A percentile compares a stretch with the other conserved stretches of the same genome.
phyloP scores from a whole-genome alignment of 2,113 vertebrate species.

The Laterallus jamaicensis region DNA sequence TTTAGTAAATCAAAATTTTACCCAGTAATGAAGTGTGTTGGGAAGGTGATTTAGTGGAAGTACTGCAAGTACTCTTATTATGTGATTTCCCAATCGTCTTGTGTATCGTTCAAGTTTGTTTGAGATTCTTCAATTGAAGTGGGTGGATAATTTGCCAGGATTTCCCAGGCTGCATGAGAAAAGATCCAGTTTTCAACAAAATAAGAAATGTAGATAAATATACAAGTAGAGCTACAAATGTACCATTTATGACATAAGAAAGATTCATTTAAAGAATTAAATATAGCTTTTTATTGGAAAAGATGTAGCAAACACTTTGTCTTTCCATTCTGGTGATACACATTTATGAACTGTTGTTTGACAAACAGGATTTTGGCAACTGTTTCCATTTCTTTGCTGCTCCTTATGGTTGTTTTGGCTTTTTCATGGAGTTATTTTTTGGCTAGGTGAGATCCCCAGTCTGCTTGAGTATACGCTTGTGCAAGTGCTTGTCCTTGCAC shows the following conservation, averaged over 20 bases:
- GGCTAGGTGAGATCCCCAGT: background rate
- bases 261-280: background rate
- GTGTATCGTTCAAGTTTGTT: background rate
- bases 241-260: background rate
- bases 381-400: background rate
- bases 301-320: background rate
- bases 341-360: background rate
- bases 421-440: background rate
- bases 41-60: background rate
- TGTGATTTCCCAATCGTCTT: background rate
- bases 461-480: background rate
- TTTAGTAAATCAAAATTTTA: background rate
- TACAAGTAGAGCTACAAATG: background rate
- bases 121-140: background rate
- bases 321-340: background rate
- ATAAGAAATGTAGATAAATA: background rate
- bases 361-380: background rate
- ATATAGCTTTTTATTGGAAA: background rate
- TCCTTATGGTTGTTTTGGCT: background rate
- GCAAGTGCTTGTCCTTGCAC: background rate
- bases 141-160: background rate
- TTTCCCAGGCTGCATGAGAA: background rate
- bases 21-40: background rate
- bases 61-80: background rate
- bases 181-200: background rate